A percentile compares a stretch with the other conserved stretches of the same genome.
Conservation (phyloP, 1,140 invertebrate species). For the Brachionus sp. region DNA sequence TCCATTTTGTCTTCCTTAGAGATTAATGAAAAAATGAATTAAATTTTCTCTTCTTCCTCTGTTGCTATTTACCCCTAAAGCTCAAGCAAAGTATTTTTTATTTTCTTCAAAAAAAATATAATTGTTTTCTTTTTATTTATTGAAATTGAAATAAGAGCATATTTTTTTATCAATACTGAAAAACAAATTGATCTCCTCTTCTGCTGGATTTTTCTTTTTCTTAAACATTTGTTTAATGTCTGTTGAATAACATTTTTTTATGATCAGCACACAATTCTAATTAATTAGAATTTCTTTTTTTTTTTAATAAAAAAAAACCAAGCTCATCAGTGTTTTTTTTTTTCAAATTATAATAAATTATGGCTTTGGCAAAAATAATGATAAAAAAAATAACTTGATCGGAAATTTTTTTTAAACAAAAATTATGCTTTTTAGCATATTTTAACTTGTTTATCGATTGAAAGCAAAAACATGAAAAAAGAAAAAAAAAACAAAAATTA, state of each 20-base stretch:
- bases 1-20: background rate
- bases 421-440: background rate
- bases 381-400: background rate
- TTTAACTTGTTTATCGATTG: background rate
- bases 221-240: background rate
- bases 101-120: too few species aligned
- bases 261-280: background rate
- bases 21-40: background rate
- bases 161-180: too few species aligned
- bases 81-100: background rate
- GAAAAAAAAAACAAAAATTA: background rate
- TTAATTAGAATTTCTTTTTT: background rate
- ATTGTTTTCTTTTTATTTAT: too few species aligned
- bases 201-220: too few species aligned
- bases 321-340: background rate
- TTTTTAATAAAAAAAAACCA: background rate
- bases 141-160: too few species aligned
- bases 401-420: background rate
- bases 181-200: too few species aligned
- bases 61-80: background rate
- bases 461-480: background rate
- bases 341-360: background rate
- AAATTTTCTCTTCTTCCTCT: background rate
- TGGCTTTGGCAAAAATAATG: background rate
- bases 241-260: background rate